Base-by-base conservation (phyloP, 1,140 invertebrate species). In the Druon quercuslanigerum region DNA sequence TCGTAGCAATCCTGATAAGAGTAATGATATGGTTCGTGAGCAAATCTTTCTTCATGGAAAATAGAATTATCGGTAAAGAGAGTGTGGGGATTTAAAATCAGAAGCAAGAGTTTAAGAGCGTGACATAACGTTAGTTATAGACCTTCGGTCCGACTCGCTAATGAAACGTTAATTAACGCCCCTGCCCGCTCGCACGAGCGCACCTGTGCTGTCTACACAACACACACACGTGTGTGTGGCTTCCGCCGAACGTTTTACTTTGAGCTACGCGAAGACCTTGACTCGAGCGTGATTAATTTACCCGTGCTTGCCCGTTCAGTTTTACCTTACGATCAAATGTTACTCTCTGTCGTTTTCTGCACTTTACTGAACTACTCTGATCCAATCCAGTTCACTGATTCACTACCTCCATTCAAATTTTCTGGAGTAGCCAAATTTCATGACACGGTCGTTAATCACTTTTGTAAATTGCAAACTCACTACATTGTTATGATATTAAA, bases 111-210 rank as follows among this genome's bases (percentile, higher is more conserved):
- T 33, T 73, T 9, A 25, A 73, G 54, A 60, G 54, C 50, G 54
- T 50, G 13, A 72, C 50, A n/a, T 73, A 20, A 40, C 66, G 60
- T 73, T 1, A 46, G 8, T 46, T 46, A 46, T 46, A 50, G 17
- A 51, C 52, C 76, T 78, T 60, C 73, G 76, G 78, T 82, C 74
- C 79, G 54, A 73, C 51, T 60, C 77, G 75, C 82, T 82, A 86
- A 86, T 85, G 81, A 86, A 85, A 82, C 80, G 82, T 77, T 83
- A 85, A 85, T 86, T 84, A 84, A 84, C 78, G 77, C 76, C 46
- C 60, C 60, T 66, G 60, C 78, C 71, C 76, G 54, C 70, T 74
- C 33, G 12, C 71, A 19, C 73, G 54, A 17, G 40, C 60, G 52
- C 76, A 75, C 71, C 51, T 71, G 54, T 54, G 51, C 74, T 33